Conservation (phyloP, 2,113 vertebrate species). For the Antennarius striatus region DNA sequence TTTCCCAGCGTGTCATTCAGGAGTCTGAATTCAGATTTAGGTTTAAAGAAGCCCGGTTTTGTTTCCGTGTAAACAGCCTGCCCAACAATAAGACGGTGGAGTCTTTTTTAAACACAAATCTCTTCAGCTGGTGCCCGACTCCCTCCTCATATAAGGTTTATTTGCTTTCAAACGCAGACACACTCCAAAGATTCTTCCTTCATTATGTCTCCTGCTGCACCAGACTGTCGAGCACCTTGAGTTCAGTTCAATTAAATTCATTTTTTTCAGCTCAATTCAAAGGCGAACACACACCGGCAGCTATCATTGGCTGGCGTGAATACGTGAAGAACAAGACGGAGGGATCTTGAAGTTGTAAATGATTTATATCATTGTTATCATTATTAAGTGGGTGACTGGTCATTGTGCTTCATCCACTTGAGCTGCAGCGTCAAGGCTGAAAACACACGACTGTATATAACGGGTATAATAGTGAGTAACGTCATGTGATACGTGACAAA, state of each 20-base stretch:
- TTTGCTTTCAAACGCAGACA: constrained; percentile 2
- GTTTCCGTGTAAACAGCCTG: constrained; percentile 5
- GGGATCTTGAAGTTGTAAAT: constrained; percentile 26
- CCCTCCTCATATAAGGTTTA: constrained; percentile 1
- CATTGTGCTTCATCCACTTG: constrained; percentile 29
- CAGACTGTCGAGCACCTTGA: not conserved
- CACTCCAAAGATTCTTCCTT: constrained; percentile 7
- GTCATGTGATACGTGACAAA: not conserved
- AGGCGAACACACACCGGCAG: constrained; percentile 6
- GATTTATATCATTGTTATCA: constrained; percentile 35
- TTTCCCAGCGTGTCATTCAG: constrained; percentile 7
- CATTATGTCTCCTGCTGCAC: constrained; percentile 3
- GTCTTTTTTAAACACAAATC: constrained; percentile 12
- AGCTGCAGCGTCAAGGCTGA: constrained; percentile 4
- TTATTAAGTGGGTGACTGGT: constrained; percentile 42
- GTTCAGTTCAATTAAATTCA: constrained; percentile 26
- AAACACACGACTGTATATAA: not conserved
- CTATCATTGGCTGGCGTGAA: not conserved
- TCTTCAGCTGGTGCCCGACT: constrained; percentile 8
- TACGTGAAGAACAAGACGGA: not conserved
- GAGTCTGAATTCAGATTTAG: constrained; percentile 1
- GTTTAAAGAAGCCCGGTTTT: not conserved
- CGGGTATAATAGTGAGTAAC: not conserved
- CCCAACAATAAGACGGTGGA: constrained; percentile 8
- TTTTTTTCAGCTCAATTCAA: constrained; percentile 27